These are phyloP conservation scores for Tineola bisselliella DNA, from an alignment of 2,888 invertebrate species.

Conservation along the genomic window DNA sequence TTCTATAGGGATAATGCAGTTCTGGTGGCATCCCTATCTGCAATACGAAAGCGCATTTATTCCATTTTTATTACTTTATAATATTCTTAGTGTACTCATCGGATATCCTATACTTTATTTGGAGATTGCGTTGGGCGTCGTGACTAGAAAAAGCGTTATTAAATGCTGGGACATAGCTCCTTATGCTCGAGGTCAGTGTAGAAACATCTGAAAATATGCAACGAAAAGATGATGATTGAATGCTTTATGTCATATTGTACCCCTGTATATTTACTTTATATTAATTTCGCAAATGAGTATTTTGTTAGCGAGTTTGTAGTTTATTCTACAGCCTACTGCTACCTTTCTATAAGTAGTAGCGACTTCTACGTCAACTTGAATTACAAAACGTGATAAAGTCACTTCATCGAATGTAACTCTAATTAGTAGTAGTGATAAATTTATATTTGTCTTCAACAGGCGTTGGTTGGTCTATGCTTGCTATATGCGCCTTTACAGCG, in stretches of 20 bases:
- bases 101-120: conserved; percentile 53
- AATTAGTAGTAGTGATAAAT: not conserved
- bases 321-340: too few relatives aligned
- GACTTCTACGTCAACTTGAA: not conserved
- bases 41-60: conserved; percentile 38
- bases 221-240: too few relatives aligned
- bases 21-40: conserved; percentile 58
- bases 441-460: conserved; percentile 26
- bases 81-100: conserved; percentile 44
- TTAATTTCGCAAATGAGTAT: too few relatives aligned
- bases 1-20: conserved; percentile 46
- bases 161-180: conserved; percentile 57
- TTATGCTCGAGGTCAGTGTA: conserved; percentile 43
- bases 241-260: too few relatives aligned
- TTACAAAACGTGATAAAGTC: too few relatives aligned
- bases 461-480: conserved; percentile 47
- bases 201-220: too few relatives aligned
- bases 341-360: too few relatives aligned
- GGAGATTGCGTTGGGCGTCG: conserved; percentile 49
- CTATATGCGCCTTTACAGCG: conserved; percentile 36
- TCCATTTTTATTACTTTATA: conserved; percentile 52
- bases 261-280: too few relatives aligned
- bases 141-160: conserved; percentile 49
- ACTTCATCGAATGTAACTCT: too few relatives aligned
- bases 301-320: too few relatives aligned